A percentile compares a stretch with the other conserved stretches of the same genome.
These are phyloP conservation scores for Drosophila nigromelanica DNA, from an alignment of 1,140 invertebrate genomes.

Conservation along the genomic window DNA sequence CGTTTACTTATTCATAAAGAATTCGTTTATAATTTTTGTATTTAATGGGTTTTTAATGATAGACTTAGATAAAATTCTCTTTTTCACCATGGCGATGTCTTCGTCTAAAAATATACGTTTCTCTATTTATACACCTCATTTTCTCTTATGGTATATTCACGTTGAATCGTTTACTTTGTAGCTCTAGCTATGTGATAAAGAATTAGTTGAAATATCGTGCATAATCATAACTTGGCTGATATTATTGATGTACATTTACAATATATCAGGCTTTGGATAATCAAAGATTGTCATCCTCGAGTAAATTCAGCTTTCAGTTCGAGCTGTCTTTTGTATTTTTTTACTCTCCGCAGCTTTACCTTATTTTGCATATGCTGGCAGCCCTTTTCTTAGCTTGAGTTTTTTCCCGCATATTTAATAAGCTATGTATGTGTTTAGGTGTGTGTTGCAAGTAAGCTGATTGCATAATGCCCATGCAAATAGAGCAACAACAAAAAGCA, in stretches of 20 bases:
- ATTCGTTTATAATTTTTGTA: too few relatives aligned
- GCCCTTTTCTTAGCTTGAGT: conserved; percentile 2
- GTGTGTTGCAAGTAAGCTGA: conserved; percentile 40
- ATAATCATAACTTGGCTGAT: background rate
- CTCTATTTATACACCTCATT: too few relatives aligned
- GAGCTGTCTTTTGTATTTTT: conserved; percentile 17
- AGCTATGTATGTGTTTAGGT: conserved; percentile 11
- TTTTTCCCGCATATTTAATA: conserved; percentile 45
- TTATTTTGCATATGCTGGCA: conserved; percentile 47
- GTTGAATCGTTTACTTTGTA: too few relatives aligned
- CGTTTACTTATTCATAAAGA: too few relatives aligned
- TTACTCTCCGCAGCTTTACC: conserved; percentile 25
- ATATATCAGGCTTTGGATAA: conserved; percentile 19
- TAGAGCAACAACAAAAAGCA: conserved; percentile 39
- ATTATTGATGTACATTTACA: background rate
- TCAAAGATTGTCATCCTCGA: background rate
- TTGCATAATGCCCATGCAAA: conserved; percentile 59
- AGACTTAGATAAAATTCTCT: too few relatives aligned
- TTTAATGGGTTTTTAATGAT: too few relatives aligned
- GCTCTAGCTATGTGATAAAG: background rate
- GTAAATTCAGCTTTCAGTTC: conserved; percentile 25
- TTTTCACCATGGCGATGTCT: too few relatives aligned
- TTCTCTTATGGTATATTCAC: too few relatives aligned
- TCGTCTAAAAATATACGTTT: too few relatives aligned
- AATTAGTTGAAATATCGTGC: background rate